Evolutionary conservation across 2,888 invertebrate species (phyloP), one percentile per base, ranked within the genome.

Genomic region (Drosophila fungiperda): DNA sequence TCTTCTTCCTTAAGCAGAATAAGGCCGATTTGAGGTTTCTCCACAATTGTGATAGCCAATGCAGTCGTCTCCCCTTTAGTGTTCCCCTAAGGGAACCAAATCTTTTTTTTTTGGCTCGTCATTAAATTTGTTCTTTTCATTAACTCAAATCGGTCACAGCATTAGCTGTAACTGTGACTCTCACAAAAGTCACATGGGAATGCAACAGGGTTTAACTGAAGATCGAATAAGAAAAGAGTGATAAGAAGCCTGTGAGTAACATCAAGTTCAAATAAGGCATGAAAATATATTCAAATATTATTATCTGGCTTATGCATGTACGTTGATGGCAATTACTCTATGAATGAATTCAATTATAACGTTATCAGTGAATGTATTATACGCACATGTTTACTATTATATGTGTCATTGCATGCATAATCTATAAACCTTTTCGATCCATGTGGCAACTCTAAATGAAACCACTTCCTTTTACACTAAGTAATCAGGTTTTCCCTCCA

Each of bases 301-400:
- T 45, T 45, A 20, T 20, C 20, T 20, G 45, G 7, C 7, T 4
- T 17, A 35, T 36, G n/a, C 9, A 23, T 23, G n/a, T 32, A 33
- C 17, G 6, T 48, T 5, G 48, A 45, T 32, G 12, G 33, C 20
- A 40, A 36, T 50, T 60, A 20, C 15, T 38, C 11, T 20, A 17
- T 61, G 32, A 40, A 54, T 61, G 20, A 40, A 61, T n/a, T 23
- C 26, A 17, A 61, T 61, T 29, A 11, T 20, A 32, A 53, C 36
- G 23, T 38, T 33, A 49, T 49, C 32, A 54, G 54, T 54, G 7
- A 6, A 36, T 23, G 23, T 36, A 36, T 33, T 35, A 23, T 53
- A 36, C 17, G 15, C 35, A 9, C 17, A 8, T 12, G 11, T 23
- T 15, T 32, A 32, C n/a, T n/a, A n/a, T 5, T 32, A 2, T 20